Evolutionary conservation across 1,140 invertebrate genomes (phyloP).

Genomic region (Bathynomus jamesi): DNA sequence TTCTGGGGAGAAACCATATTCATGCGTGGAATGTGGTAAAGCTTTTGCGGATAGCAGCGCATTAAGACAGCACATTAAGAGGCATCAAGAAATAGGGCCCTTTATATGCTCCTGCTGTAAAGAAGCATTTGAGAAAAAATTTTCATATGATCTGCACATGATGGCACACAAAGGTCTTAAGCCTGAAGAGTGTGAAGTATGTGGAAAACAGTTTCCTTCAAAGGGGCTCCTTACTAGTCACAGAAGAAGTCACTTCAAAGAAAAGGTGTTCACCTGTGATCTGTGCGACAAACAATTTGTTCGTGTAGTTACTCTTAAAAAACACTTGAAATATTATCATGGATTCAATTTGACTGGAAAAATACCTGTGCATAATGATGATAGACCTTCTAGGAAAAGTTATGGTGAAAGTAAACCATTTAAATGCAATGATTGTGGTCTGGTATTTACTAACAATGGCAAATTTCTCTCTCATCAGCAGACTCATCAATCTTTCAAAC

Average conservation of each 20-base stretch:
- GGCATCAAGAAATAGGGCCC: slow-evolving; percentile 23
- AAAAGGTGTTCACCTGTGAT: slow-evolving; percentile 27
- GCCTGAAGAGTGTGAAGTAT: slow-evolving; percentile 44
- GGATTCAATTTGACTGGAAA: slow-evolving; percentile 9
- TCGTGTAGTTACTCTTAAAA: slow-evolving; percentile 24
- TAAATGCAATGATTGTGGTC: slow-evolving; percentile 25
- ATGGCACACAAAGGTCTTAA: slow-evolving; percentile 45
- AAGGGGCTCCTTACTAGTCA: slow-evolving; percentile 27
- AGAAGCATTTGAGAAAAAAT: slow-evolving; percentile 28
- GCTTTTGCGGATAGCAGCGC: slow-evolving; percentile 54
- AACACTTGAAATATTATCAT: slow-evolving; percentile 26
- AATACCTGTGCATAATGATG: slow-evolving; percentile 17
- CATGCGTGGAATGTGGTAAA: slow-evolving; percentile 54
- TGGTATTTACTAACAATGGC: slow-evolving; percentile 24
- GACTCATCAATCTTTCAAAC: slow-evolving; percentile 20
- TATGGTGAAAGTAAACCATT: slow-evolving; percentile 24
- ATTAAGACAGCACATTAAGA: slow-evolving; percentile 42
- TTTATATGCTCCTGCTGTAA: slow-evolving; percentile 23
- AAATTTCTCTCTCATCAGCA: slow-evolving; percentile 25
- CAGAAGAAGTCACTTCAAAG: slow-evolving; percentile 22
- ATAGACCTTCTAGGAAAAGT: slow-evolving; percentile 14
- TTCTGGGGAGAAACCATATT: slow-evolving; percentile 24
- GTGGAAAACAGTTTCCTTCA: slow-evolving; percentile 33
- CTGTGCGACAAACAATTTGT: slow-evolving; percentile 26
- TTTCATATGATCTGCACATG: slow-evolving; percentile 48